These are phyloP conservation scores for Spongilla lacustris DNA, from an alignment of 37 sponge, comb jelly and placozoan species.

Conservation along the genomic window DNA sequence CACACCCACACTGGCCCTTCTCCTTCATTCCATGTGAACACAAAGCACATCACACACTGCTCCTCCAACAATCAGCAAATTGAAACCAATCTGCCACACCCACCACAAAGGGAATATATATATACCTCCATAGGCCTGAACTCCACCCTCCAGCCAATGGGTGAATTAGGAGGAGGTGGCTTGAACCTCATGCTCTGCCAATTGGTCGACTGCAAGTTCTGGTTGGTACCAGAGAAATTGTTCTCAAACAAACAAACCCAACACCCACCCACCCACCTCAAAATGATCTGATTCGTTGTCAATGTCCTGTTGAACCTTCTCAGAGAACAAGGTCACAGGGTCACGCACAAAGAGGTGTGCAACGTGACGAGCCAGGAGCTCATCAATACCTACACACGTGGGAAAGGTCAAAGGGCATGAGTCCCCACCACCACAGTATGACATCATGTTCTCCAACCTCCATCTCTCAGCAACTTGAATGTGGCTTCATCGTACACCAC, in stretches of 20 bases:
- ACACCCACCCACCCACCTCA: conserved; percentile 64
- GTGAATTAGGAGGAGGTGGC: conserved; percentile 92
- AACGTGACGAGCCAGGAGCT: conserved; percentile 86
- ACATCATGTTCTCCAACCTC: conserved; percentile 46
- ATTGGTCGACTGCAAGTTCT: conserved; percentile 98
- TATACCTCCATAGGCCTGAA: conserved; percentile 91
- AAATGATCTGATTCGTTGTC: conserved; percentile 91
- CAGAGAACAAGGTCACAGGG: conserved; percentile 84
- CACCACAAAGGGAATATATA: no score
- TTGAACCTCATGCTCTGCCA: conserved; percentile 99
- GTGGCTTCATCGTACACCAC: conserved; percentile 62
- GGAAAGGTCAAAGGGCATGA: neutral
- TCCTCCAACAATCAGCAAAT: no score
- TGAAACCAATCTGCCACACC: no score
- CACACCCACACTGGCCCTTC: neutral
- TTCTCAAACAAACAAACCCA: neutral
- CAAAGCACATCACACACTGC: no score
- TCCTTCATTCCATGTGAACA: no score
- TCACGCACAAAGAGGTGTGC: conserved; percentile 95
- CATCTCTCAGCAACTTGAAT: conserved; percentile 67
- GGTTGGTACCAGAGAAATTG: neutral
- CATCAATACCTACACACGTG: conserved; percentile 74
- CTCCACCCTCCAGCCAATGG: conserved; percentile 99
- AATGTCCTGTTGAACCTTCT: conserved; percentile 80
- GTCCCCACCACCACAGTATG: neutral